Percentiles rank a stretch among this genome's conserved stretches.
Conservation (phyloP, 2,113 vertebrate genomes). For the Lepisosteus osseus region DNA sequence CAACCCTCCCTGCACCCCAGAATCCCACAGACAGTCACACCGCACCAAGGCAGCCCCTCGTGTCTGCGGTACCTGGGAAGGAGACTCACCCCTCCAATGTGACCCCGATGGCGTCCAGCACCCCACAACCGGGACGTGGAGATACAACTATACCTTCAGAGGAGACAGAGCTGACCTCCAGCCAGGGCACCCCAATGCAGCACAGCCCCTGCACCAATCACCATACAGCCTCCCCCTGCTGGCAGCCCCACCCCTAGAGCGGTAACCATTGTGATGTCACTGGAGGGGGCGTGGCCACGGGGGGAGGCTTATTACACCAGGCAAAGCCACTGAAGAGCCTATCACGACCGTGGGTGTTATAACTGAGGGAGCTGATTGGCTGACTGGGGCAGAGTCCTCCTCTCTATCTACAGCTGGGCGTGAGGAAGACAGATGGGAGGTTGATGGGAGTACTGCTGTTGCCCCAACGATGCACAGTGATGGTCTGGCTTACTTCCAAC, state of each 20-base stretch:
- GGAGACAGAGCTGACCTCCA: no score
- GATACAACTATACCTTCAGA: no score
- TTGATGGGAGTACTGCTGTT: neutral
- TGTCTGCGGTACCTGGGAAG: no score
- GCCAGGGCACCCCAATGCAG: neutral
- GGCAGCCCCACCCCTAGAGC: no score
- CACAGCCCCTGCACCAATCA: neutral
- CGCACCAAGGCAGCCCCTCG: no score
- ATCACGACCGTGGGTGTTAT: neutral
- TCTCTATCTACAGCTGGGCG: neutral
- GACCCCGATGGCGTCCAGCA: no score
- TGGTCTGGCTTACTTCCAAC: constrained; percentile 9
- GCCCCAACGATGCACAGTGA: neutral
- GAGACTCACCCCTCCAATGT: no score
- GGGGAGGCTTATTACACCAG: neutral
- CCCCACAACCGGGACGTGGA: no score
- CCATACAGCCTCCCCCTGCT: neutral
- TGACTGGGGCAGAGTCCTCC: neutral
- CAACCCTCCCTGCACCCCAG: no score
- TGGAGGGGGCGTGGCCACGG: no score
- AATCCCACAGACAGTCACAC: no score
- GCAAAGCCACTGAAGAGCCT: neutral
- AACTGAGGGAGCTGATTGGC: neutral
- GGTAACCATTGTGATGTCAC: no score
- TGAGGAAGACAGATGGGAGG: neutral